A percentile compares a stretch with the other conserved stretches of the same genome.
Evolutionary conservation across 2,888 invertebrate genomes (phyloP).

Genomic region (Amiota mariae): DNA sequence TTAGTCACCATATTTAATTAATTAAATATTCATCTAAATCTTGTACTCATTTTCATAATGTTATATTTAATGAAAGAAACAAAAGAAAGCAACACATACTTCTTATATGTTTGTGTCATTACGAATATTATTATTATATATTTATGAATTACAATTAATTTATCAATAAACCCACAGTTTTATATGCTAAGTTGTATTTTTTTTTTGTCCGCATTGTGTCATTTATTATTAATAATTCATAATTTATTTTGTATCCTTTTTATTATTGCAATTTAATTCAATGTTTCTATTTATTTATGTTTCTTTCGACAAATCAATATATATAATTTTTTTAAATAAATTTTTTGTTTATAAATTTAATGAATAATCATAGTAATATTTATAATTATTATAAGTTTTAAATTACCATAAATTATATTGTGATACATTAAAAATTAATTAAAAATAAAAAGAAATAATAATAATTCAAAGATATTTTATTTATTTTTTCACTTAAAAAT

Average conservation of each 20-base stretch:
- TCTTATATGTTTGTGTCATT: not conserved
- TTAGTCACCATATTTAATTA: not conserved
- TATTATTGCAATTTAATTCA: not conserved
- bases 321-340: slow-evolving; percentile 33
- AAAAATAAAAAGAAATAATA: slow-evolving; percentile 18
- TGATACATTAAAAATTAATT: slow-evolving; percentile 47
- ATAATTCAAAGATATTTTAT: no score
- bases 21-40: not conserved
- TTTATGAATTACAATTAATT: no score
- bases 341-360: slow-evolving; percentile 36
- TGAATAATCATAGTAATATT: slow-evolving; percentile 35
- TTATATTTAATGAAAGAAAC: not conserved
- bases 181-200: no score
- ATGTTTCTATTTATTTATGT: not conserved
- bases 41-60: slow-evolving; percentile 3
- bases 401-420: slow-evolving; percentile 62
- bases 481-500: no score
- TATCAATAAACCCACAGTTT: slow-evolving; percentile 25
- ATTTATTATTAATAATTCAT: no score
- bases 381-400: slow-evolving; percentile 44
- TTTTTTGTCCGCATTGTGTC: no score
- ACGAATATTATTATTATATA: slow-evolving; percentile 15
- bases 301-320: not conserved
- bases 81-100: not conserved
- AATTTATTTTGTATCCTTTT: not conserved